These are phyloP conservation scores for Coelopa frigida DNA, from an alignment of 1,140 invertebrate genomes.

Conservation along the genomic window DNA sequence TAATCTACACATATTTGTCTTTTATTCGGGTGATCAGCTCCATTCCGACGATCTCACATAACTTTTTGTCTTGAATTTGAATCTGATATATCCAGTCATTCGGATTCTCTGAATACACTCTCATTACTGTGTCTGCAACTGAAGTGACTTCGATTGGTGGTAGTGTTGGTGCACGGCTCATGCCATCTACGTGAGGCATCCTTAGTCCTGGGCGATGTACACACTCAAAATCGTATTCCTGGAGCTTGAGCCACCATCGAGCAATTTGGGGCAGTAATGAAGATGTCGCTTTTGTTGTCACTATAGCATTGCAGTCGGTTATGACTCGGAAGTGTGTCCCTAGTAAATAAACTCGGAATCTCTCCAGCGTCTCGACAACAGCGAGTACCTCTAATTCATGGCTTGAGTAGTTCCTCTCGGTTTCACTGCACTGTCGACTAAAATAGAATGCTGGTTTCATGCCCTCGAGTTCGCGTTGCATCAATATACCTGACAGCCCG, in stretches of 20 bases:
- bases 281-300: constrained; percentile 21
- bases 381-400: constrained; percentile 27
- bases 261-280: constrained; percentile 25
- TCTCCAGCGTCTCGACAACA: constrained; percentile 9
- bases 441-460: constrained; percentile 13
- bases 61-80: constrained; percentile 1
- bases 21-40: not conserved
- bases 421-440: constrained; percentile 13
- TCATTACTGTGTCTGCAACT: not conserved
- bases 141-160: not conserved
- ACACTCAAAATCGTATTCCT: constrained; percentile 8
- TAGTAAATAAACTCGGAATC: constrained; percentile 32
- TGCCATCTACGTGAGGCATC: not conserved
- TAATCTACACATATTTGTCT: not conserved
- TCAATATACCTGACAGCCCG: constrained; percentile 27
- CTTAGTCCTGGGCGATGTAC: not conserved
- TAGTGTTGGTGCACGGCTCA: not conserved
- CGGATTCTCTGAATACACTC: not conserved
- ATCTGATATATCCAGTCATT: constrained; percentile 8
- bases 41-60: not conserved
- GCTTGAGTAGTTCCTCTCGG: constrained; percentile 24
- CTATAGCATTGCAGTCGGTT: constrained; percentile 35
- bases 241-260: constrained; percentile 29
- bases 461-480: constrained; percentile 21
- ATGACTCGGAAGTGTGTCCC: constrained; percentile 41